Evolutionary conservation across 2,113 vertebrate species (phyloP), one percentile per base, ranked within the genome.

Genomic region (Dipodomys stephensi): DNA sequence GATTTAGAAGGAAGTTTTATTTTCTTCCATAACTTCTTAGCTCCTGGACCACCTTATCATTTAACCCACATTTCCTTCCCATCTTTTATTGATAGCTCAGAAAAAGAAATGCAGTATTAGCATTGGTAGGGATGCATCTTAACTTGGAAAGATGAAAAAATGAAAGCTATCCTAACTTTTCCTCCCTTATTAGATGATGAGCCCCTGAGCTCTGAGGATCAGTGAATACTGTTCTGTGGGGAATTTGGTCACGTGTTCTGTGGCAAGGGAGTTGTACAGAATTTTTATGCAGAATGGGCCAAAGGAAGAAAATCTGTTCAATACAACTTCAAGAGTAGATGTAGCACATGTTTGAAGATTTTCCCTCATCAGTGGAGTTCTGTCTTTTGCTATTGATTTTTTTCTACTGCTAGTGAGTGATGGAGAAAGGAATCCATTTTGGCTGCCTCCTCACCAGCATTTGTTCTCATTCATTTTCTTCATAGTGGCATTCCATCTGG

Each of bases 1-100:
- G 88, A 94, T 95, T 94, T 84, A 89, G 72, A 89, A 53, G n/a
- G 78, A 67, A 49, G 23, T 92, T 57, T 23, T 53, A 12, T 95
- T 96, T 95, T 3, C 4, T 62, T 90, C 92, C 35, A 93, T 76
- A 88, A 94, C 83, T 85, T 78, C 16, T 87, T 94, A 92, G 46
- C 87, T 91, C 9, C 25, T 3, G 18, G 78, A 20, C 53, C 4
- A 25, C 32, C 1, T 94, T 92, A 87, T 93, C 72, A 62, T 88
- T 22, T 92, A 94, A 90, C 82, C 60, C 46, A 57, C 8, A 76
- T 88, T 84, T 95, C 44, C 87, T 94, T 94, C 94, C 88, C 92
- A 80, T 95, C 71, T 65, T 83, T 89, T 57, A 2, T 60, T 62
- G 90, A 62, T 88, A 92, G 73, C 32, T 4, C 49, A 68, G 89